phyloP scores from a whole-genome alignment of 2,888 invertebrate species.

The Nebria salina region DNA sequence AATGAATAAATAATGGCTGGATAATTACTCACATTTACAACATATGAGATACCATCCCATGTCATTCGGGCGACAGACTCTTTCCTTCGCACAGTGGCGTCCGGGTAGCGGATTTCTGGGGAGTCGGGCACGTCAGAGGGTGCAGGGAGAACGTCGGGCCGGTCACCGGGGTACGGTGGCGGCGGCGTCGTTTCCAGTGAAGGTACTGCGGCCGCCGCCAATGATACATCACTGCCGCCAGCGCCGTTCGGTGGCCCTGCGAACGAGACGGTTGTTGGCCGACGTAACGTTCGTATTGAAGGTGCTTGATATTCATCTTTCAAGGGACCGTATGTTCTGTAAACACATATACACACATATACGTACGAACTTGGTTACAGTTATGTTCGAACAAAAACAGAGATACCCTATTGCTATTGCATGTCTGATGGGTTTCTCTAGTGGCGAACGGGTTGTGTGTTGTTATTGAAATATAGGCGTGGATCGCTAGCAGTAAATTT shows the following conservation, averaged over 20 bases:
- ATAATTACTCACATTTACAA: slow-evolving; percentile 74
- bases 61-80: slow-evolving; percentile 87
- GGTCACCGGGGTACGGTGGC: slow-evolving; percentile 56
- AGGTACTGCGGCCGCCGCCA: slow-evolving; percentile 21
- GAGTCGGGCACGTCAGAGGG: slow-evolving; percentile 60
- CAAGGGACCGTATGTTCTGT: slow-evolving; percentile 67
- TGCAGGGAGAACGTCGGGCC: slow-evolving; percentile 63
- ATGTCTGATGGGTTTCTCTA: no score
- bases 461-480: not conserved
- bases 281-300: slow-evolving; percentile 44
- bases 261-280: slow-evolving; percentile 27
- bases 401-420: not conserved
- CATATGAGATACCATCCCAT: slow-evolving; percentile 80
- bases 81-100: slow-evolving; percentile 68
- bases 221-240: slow-evolving; percentile 45
- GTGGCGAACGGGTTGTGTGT: not conserved
- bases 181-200: slow-evolving; percentile 50
- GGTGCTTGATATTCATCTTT: slow-evolving; percentile 63
- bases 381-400: not conserved
- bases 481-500: not conserved
- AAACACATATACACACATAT: slow-evolving; percentile 59
- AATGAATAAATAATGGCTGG: not conserved
- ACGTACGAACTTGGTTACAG: not conserved
- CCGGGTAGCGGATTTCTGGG: slow-evolving; percentile 55
- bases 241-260: slow-evolving; percentile 47